A percentile compares a stretch with the other conserved stretches of the same genome.
Conservation (phyloP, 2,888 invertebrate genomes). For the Drosophila tanythrix region DNA sequence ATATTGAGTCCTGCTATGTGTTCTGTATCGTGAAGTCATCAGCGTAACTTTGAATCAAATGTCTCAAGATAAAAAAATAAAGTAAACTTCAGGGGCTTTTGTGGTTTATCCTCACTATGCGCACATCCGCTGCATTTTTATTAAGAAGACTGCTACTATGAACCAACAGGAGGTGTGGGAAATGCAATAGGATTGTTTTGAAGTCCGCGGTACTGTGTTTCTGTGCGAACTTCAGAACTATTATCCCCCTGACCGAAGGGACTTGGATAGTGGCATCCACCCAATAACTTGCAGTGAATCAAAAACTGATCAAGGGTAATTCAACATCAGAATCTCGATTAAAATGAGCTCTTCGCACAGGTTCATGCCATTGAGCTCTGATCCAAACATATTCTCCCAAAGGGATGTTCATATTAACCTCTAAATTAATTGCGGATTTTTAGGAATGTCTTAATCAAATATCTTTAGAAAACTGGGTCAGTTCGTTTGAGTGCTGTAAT, state of each 20-base stretch:
- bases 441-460: not conserved
- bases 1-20: not conserved
- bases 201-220: too few relatives aligned
- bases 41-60: not conserved
- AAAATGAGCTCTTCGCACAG: not conserved
- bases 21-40: not conserved
- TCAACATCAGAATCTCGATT: not conserved
- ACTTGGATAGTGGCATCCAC: not conserved
- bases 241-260: not conserved
- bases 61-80: not conserved
- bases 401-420: not conserved
- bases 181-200: too few relatives aligned
- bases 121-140: too few relatives aligned
- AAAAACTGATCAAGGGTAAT: not conserved
- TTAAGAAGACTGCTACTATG: too few relatives aligned
- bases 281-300: not conserved
- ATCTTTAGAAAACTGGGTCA: not conserved
- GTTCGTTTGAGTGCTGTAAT: not conserved
- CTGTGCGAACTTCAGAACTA: too few relatives aligned
- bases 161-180: too few relatives aligned
- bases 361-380: not conserved
- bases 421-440: not conserved
- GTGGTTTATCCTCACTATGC: not conserved
- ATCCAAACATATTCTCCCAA: not conserved
- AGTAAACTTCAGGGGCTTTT: not conserved